Evolutionary conservation across 2,113 vertebrate genomes (phyloP).

Genomic region (Spheniscus mendiculus): DNA sequence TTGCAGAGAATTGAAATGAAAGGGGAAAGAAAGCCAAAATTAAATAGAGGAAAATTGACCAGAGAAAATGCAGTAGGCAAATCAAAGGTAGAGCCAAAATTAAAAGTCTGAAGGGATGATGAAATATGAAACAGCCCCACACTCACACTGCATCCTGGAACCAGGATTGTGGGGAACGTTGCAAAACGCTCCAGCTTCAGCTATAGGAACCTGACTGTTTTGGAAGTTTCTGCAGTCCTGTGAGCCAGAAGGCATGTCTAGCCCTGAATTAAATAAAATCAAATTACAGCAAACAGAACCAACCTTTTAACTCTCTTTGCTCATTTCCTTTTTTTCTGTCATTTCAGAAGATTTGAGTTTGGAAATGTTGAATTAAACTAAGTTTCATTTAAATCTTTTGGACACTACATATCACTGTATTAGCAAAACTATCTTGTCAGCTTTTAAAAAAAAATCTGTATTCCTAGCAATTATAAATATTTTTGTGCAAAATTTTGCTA

Average conservation of each 20-base stretch:
- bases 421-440: not conserved
- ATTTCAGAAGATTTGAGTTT: not conserved
- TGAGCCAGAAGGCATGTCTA: not conserved
- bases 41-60: not conserved
- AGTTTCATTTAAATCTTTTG: not conserved
- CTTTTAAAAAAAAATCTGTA: not conserved
- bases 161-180: not conserved
- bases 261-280: not conserved
- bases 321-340: not conserved
- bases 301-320: not conserved
- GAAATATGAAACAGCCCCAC: not conserved
- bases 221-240: not conserved
- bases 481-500: too few relatives aligned
- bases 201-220: not conserved
- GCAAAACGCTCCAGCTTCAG: not conserved
- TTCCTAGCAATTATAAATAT: not conserved
- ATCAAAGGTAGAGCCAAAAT: not conserved
- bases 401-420: not conserved
- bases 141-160: not conserved
- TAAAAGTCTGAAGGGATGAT: not conserved
- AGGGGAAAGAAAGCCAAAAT: not conserved
- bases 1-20: not conserved
- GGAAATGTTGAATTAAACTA: not conserved
- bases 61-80: not conserved
- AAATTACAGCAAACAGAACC: not conserved